Base-by-base conservation (phyloP, 2,888 invertebrate genomes). In the Oxyscelio sp. region DNA sequence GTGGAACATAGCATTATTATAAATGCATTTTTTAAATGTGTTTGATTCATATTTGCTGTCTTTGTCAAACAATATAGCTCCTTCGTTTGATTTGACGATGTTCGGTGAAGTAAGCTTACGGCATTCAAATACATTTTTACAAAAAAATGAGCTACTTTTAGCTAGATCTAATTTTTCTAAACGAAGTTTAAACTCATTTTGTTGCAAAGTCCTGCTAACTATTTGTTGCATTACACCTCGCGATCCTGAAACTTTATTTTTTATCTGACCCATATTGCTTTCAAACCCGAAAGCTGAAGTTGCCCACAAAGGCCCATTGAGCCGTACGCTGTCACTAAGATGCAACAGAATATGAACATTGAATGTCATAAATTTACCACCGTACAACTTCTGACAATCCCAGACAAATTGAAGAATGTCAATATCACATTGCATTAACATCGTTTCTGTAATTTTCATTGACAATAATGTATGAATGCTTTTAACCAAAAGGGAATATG, bases 221-320 rank as follows among this genome's bases (percentile, higher is more conserved):
- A 83, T 75, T 61, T 83, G 80, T 38, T 31, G 13, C 17, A 75
- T 58, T 9, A 85, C 75, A 13, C 59, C 75, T 61, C 48, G 58
- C 4, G 85, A 48, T 13, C 83, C 83, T 0, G 50, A 56, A 38
- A 83, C 58, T 24, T 73, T 40, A 6, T 52, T 34, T 75, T 85
- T 85, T 19, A 83, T 19, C 21, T 66, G 17, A 15, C 27, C 73
- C 13, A 83, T 85, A n/a, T 77, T 75, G n/a, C 68, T 70, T 75
- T 68, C 81, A 31, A 75, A 74, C 9, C 24, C 31, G 34, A 74
- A 74, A 1, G 74, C 40, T 4, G 65, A 80, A 11, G 65, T 68
- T 0, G 66, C 73, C 70, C 79, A 79, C 21, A 79, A 40, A 2
- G 70, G 70, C 4, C 78, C 78, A 31, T 63, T 40, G 11, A 34